phyloP scores from a whole-genome alignment of 1,140 invertebrate genomes.

The Aphelinus atriplicis region DNA sequence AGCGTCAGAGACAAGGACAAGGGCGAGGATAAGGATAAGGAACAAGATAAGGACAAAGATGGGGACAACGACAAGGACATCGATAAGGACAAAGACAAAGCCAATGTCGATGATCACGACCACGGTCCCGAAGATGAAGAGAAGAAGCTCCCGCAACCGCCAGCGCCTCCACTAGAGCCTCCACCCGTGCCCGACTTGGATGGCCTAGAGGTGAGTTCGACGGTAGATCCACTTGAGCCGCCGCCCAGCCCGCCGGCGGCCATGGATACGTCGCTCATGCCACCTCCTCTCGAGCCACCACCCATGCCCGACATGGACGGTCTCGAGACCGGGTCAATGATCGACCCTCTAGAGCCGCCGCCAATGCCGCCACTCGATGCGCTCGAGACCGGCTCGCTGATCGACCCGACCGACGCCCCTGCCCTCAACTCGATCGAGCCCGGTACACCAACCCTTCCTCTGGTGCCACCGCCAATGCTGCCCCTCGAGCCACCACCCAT shows the following conservation, averaged over 20 bases:
- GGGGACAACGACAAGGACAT: too few relatives aligned
- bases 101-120: too few relatives aligned
- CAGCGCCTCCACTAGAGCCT: slow-evolving; percentile 14
- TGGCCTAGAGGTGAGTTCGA: neutral
- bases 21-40: too few relatives aligned
- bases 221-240: too few relatives aligned
- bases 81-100: too few relatives aligned
- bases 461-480: slow-evolving; percentile 20
- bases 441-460: neutral
- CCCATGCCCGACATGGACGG: neutral
- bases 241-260: neutral
- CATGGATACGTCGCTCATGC: slow-evolving; percentile 5
- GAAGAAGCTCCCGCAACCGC: too few relatives aligned
- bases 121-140: too few relatives aligned
- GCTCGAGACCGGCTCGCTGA: neutral
- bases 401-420: too few relatives aligned
- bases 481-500: slow-evolving; percentile 7
- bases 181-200: slow-evolving; percentile 17
- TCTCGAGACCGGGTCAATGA: neutral
- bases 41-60: too few relatives aligned
- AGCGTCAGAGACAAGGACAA: too few relatives aligned
- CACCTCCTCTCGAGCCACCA: slow-evolving; percentile 1
- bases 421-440: neutral
- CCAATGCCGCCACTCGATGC: slow-evolving; percentile 24
- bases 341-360: slow-evolving; percentile 12